These are phyloP conservation scores for Tamandua tetradactyla DNA, from an alignment of 2,797 vertebrate genomes.

Conservation along the genomic window DNA sequence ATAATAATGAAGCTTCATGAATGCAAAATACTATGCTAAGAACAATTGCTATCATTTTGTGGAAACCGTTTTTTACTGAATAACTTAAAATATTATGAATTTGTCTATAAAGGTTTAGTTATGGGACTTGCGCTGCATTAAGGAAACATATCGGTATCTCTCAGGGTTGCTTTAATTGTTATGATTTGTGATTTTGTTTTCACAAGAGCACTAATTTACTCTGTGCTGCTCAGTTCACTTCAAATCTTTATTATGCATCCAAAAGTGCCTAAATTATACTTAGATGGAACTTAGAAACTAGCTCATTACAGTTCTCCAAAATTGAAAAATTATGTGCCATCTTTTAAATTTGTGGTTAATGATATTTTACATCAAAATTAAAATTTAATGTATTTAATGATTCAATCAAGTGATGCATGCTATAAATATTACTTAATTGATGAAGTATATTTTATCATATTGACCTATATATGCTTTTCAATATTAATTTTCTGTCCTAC, in stretches of 20 bases:
- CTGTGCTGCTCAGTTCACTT: not conserved
- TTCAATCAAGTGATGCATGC: not conserved
- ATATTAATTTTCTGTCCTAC: not conserved
- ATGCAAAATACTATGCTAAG: not conserved
- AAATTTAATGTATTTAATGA: slow-evolving; percentile 22
- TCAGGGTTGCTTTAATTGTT: not conserved
- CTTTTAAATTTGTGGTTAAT: slow-evolving; percentile 19
- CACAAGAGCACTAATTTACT: not conserved
- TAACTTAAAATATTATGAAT: not conserved
- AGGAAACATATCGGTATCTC: not conserved
- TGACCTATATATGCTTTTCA: not conserved
- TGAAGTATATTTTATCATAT: not conserved
- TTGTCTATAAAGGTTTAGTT: not conserved
- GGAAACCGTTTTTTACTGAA: not conserved
- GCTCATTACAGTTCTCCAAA: not conserved
- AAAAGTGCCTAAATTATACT: slow-evolving; percentile 19
- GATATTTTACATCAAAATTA: slow-evolving; percentile 46
- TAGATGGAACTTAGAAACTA: not conserved
- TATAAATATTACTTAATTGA: slow-evolving; percentile 4
- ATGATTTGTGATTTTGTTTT: not conserved
- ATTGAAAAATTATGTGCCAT: not conserved
- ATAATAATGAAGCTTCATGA: not conserved
- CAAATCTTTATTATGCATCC: not conserved
- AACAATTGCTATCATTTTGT: not conserved
- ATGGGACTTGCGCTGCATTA: not conserved